Evolutionary conservation across 2,888 invertebrate genomes (phyloP), one percentile per base, ranked within the genome.

Genomic region (Anaspis maculata): DNA sequence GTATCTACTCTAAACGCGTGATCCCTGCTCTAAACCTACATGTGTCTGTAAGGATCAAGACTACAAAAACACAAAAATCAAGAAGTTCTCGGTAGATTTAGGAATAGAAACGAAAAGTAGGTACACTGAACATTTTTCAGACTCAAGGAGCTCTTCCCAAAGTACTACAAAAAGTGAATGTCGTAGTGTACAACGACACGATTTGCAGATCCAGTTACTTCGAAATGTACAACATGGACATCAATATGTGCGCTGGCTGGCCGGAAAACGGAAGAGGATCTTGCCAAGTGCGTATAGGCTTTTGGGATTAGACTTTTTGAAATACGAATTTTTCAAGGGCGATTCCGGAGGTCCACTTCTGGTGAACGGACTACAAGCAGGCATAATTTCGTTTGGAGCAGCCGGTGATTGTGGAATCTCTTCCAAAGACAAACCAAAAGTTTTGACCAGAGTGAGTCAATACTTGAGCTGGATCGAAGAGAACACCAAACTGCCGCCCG

Each of bases 281-380:
- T n/a, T 38, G 38, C 26, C 38, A 38, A 22, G 38, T 38, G 13
- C 12, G n/a, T 10, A 34, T 22, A 2, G n/a, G 21, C 15, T 21
- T n/a, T n/a, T 9, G 3, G 6, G 14, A 9, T 3, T 15, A 11
- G 11, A 14, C 21, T n/a, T 11, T 13, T 14, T 13, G 15, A 15
- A 13, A 31, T 12, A 32, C 19, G 21, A 14, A n/a, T 26, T 13
- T 12, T 6, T n/a, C 22, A 10, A 38, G 34, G 38, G 30, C 14
- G 34, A 38, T 27, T 39, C 39, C 9, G 31, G 39, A n/a, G 34
- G 39, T 13, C 34, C 39, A 19, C 31, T 34, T 6, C 15, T 38
- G 16, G 30, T 38, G 13, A 19, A 31, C 15, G 33, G 27, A 15
- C 25, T 25, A 13, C 39, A 38, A 27, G 34, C 15, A 3, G 34